Percentiles rank a stretch among this genome's conserved stretches.
Evolutionary conservation across 2,113 vertebrate genomes (phyloP).

Genomic region (Brachirus orientalis): DNA sequence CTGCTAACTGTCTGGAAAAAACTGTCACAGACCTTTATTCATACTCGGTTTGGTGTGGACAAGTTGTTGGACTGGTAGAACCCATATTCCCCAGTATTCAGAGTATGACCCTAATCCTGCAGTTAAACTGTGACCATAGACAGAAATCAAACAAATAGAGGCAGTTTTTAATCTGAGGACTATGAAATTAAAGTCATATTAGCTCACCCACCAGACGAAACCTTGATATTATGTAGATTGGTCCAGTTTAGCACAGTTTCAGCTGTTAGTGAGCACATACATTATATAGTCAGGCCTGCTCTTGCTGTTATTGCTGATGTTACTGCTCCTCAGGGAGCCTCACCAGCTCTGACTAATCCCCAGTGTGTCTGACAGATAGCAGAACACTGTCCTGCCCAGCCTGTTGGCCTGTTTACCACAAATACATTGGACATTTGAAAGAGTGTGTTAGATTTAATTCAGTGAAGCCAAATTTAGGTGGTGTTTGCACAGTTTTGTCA

Average conservation of each 20-base stretch:
- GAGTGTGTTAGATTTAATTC: constrained; percentile 7
- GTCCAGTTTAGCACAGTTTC: not conserved
- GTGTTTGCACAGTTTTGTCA: not conserved
- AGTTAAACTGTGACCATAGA: too few relatives aligned
- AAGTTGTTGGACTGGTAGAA: too few relatives aligned
- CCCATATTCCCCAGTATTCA: too few relatives aligned
- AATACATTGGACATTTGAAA: constrained; percentile 11
- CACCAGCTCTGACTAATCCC: constrained; percentile 38
- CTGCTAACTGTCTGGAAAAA: not conserved
- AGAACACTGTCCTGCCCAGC: constrained; percentile 3
- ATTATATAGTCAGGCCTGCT: not conserved
- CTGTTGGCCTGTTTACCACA: constrained; percentile 21
- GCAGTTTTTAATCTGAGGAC: too few relatives aligned
- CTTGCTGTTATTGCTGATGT: not conserved
- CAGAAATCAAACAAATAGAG: too few relatives aligned
- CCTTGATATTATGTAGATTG: too few relatives aligned
- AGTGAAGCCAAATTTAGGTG: constrained; percentile 8
- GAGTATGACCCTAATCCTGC: too few relatives aligned
- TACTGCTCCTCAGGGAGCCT: constrained; percentile 32
- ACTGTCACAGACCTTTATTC: too few relatives aligned
- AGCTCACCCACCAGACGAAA: too few relatives aligned
- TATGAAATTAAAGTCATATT: too few relatives aligned
- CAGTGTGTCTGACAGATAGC: constrained; percentile 35
- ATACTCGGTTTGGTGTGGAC: too few relatives aligned
- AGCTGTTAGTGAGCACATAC: not conserved